Evolutionary conservation across 2,797 vertebrate genomes (phyloP).

Genomic region (Sebastes reedi): DNA sequence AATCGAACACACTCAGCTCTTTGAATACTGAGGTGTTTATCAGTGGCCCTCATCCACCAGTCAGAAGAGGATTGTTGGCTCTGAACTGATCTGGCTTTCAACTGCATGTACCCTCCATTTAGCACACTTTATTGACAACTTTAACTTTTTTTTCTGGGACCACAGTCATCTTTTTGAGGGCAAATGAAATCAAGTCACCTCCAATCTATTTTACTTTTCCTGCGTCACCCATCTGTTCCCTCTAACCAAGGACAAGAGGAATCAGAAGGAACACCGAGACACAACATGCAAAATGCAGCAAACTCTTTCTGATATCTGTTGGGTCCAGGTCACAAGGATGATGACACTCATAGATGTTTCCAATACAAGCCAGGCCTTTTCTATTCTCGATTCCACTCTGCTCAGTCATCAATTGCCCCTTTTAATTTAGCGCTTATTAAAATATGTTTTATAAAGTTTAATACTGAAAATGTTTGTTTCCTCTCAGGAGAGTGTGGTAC

Average conservation of each 20-base stretch:
- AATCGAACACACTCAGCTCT: neutral
- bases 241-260: neutral
- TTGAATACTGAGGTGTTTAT: neutral
- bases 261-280: neutral
- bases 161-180: neutral
- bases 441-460: neutral
- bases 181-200: neutral
- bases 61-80: neutral
- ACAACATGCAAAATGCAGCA: neutral
- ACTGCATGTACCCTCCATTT: neutral
- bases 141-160: neutral
- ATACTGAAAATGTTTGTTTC: neutral
- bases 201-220: neutral
- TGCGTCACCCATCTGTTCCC: neutral
- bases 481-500: slow-evolving; percentile 91
- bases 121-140: neutral
- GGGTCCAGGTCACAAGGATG: neutral
- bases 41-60: neutral
- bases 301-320: neutral
- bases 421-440: no score
- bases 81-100: neutral
- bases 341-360: neutral
- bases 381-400: neutral
- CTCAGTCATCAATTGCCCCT: neutral
- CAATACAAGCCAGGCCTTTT: neutral